Evolutionary conservation across 2,113 vertebrate species (phyloP).

Genomic region (Actenoides hombroni): DNA sequence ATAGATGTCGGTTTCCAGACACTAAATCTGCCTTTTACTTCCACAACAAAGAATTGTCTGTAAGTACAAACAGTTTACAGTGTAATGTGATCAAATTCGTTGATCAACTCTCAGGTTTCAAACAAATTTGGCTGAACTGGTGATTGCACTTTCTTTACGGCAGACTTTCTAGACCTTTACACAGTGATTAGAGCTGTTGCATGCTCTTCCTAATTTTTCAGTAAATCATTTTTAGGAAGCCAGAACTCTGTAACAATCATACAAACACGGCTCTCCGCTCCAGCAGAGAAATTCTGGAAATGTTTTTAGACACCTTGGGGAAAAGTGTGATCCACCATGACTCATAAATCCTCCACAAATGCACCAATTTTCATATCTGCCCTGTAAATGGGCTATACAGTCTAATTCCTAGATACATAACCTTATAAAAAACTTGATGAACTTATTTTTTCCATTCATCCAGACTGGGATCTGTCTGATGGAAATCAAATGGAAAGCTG

Average conservation of each 20-base stretch:
- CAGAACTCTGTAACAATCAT: neutral
- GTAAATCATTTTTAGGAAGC: neutral
- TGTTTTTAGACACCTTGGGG: neutral
- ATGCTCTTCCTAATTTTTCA: neutral
- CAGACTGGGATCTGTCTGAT: neutral
- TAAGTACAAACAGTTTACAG: neutral
- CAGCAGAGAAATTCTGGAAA: neutral
- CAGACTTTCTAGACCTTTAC: neutral
- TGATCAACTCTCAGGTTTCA: neutral
- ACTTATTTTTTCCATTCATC: neutral
- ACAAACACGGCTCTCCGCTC: neutral
- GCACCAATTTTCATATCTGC: neutral
- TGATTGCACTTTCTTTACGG: neutral
- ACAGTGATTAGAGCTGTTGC: neutral
- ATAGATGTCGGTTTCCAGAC: neutral
- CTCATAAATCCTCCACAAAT: neutral
- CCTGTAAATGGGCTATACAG: neutral
- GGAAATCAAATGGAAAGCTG: neutral
- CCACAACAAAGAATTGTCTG: neutral
- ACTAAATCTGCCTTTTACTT: neutral
- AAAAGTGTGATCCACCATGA: neutral
- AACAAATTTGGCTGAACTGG: neutral
- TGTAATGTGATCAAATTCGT: neutral
- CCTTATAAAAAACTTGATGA: neutral
- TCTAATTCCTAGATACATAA: neutral